phyloP scores from a whole-genome alignment of 2,797 vertebrate species.

The Pseudochirops corinnae region DNA sequence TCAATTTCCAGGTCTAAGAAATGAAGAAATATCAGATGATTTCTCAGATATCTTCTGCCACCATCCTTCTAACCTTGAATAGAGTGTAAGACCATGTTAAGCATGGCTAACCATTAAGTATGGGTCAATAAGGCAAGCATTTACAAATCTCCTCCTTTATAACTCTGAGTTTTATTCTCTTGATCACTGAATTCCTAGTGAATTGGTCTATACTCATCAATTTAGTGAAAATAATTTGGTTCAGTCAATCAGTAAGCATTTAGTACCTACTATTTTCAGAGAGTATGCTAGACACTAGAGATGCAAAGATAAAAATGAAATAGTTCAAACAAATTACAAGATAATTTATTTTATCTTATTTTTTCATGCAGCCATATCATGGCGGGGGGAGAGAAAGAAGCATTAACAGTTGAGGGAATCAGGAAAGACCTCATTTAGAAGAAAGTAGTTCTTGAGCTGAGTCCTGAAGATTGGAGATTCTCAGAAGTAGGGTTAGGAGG shows the following conservation, averaged over 20 bases:
- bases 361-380: not conserved
- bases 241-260: not conserved
- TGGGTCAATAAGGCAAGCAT: not conserved
- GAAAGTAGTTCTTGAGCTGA: not conserved
- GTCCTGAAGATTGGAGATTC: not conserved
- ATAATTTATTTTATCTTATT: not conserved
- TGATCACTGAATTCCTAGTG: not conserved
- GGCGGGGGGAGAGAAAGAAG: not conserved
- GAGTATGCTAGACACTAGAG: not conserved
- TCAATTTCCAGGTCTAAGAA: not conserved
- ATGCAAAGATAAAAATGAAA: not conserved
- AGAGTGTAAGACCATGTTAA: not conserved
- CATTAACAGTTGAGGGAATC: not conserved
- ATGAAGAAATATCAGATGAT: not conserved
- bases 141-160: not conserved
- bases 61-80: not conserved
- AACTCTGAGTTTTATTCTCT: not conserved
- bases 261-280: not conserved
- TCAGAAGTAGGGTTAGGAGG: not conserved
- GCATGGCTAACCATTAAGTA: not conserved
- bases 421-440: not conserved
- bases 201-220: not conserved
- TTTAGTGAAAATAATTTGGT: not conserved
- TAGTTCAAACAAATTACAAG: not conserved
- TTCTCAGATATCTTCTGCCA: not conserved